Evolutionary conservation across 1,140 invertebrate genomes (phyloP).

Genomic region (Microplitis demolitor): DNA sequence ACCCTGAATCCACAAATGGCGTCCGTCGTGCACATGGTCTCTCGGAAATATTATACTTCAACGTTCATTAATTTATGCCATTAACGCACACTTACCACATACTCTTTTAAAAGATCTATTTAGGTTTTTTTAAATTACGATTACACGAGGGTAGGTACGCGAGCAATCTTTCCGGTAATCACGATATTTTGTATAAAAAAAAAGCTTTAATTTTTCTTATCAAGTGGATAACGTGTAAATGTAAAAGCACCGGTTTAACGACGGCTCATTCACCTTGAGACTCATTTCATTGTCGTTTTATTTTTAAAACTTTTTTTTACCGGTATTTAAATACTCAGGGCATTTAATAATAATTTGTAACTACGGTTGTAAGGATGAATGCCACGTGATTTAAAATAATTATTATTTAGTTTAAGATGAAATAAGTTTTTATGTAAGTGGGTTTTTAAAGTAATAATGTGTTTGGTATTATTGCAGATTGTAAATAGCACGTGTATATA

Average conservation of each 20-base stretch:
- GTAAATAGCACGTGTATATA: slow-evolving; percentile 66
- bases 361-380: too few relatives aligned
- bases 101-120: neutral
- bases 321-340: neutral
- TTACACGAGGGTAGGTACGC: slow-evolving; percentile 5
- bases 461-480: slow-evolving; percentile 47
- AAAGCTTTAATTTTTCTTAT: too few relatives aligned
- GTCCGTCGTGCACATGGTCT: slow-evolving; percentile 54
- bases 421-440: neutral
- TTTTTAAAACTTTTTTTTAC: too few relatives aligned
- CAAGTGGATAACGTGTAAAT: too few relatives aligned
- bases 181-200: too few relatives aligned
- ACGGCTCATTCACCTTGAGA: too few relatives aligned
- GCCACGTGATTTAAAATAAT: too few relatives aligned
- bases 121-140: neutral
- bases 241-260: too few relatives aligned
- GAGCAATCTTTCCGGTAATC: neutral
- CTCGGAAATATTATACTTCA: slow-evolving; percentile 24
- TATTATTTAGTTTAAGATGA: too few relatives aligned
- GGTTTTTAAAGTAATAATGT: neutral
- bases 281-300: too few relatives aligned
- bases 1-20: slow-evolving; percentile 51
- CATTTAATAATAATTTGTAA: too few relatives aligned
- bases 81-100: neutral
- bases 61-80: slow-evolving; percentile 9